Evolutionary conservation across 2,797 vertebrate species (phyloP), one percentile per base, ranked within the genome.

Genomic region (Limosa lapponica): DNA sequence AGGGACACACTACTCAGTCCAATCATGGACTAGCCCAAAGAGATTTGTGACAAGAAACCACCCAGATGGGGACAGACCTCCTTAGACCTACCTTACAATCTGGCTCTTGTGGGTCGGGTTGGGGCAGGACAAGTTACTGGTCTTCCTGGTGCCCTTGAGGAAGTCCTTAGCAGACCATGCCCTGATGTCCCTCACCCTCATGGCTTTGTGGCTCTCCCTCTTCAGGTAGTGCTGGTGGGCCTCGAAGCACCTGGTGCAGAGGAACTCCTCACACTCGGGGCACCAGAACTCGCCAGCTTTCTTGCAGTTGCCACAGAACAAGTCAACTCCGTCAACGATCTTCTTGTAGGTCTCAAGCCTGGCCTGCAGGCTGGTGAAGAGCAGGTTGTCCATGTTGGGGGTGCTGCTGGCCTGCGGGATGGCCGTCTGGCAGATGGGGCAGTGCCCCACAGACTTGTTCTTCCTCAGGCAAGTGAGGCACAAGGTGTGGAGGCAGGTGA

Each of bases 401-500:
- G 15, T 27, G 7, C 61, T 6, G 0, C 32, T 4, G 13, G 36
- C n/a, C 4, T 34, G 20, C 0, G 48, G 55, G 30, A 55, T 8
- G 20, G 93, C 11, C 0, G 2, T 61, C 36, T 0, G 70, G 93
- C 98, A 98, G 57, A 96, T 8, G 0, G 97, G 97, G 28, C 98
- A 98, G 8, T 67, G 96, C 48, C 39, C 15, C 0, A 43, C 0
- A 0, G 80, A 54, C 14, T 86, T 85, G 57, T 64, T 81, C 18
- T 93, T 16, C 4, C 91, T 51, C 61, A 98, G 61, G 64, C 98
- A 98, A 37, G 4, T 16, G 0, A 89, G 88, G 54, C 98, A 98
- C 19, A 98, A 58, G 8, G 97, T 97, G 89, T 98, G 98, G 46
- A 98, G 89, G 57, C 98, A 98, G 64, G 87, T 58, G 25, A 98